Evolutionary conservation across 2,888 invertebrate genomes (phyloP).

Genomic region (Drosophila mimica): DNA sequence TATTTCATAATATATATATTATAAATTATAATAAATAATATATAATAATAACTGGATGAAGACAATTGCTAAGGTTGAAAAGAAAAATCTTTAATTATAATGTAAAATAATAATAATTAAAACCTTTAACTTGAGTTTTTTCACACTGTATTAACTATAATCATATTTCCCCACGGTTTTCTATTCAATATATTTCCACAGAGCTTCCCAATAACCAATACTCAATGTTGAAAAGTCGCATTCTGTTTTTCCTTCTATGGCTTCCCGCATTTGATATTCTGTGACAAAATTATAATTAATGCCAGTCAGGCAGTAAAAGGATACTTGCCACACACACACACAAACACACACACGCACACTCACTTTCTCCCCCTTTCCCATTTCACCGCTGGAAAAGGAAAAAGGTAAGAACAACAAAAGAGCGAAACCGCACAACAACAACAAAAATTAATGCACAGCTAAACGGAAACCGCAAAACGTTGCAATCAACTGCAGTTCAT

Average conservation of each 20-base stretch:
- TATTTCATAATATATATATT: no score
- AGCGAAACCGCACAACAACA: conserved; percentile 66
- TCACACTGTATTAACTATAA: not conserved
- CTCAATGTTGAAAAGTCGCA: conserved; percentile 1
- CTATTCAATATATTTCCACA: not conserved
- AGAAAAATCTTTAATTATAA: no score
- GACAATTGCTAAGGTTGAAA: no score
- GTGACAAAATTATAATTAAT: conserved; percentile 40
- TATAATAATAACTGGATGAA: no score
- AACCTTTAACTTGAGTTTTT: not conserved
- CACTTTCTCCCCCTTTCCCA: conserved; percentile 48
- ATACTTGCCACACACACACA: conserved; percentile 34
- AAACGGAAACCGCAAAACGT: conserved; percentile 73
- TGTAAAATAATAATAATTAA: not conserved
- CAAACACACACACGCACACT: no score
- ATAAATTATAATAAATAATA: no score
- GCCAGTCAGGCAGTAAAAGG: conserved; percentile 58
- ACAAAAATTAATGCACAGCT: conserved; percentile 9
- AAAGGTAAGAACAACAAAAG: conserved; percentile 48
- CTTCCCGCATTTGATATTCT: conserved; percentile 44
- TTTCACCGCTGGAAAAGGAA: conserved; percentile 19
- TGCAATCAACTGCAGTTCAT: conserved; percentile 60
- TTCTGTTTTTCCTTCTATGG: conserved; percentile 43
- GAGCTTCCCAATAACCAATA: conserved; percentile 2
- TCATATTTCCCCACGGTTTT: conserved; percentile 2